These are phyloP conservation scores for Rhyacichthys aspro DNA, from an alignment of 2,797 vertebrate species.

Conservation along the genomic window DNA sequence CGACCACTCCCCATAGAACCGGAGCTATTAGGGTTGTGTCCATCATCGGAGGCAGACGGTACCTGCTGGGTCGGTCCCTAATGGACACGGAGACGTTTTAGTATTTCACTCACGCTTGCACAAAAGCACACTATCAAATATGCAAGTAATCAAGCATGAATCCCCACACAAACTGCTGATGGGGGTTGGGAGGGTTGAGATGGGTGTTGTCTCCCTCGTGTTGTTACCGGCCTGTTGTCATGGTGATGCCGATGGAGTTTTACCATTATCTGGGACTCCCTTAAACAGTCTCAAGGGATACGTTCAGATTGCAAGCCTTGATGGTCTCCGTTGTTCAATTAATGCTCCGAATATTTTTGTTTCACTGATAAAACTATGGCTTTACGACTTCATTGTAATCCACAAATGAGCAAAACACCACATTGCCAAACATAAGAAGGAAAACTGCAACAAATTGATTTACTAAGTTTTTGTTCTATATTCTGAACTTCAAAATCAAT, in stretches of 20 bases:
- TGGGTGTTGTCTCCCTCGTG: slow-evolving; percentile 76
- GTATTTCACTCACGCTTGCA: slow-evolving; percentile 34
- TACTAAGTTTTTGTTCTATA: too few species aligned
- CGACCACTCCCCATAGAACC: slow-evolving; percentile 58
- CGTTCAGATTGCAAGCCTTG: neutral
- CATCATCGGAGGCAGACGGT: slow-evolving; percentile 63
- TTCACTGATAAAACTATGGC: too few species aligned
- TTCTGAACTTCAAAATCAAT: too few species aligned
- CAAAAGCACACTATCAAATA: slow-evolving; percentile 60
- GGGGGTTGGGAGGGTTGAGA: slow-evolving; percentile 75
- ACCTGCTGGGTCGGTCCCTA: slow-evolving; percentile 66
- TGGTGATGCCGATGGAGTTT: slow-evolving; percentile 77
- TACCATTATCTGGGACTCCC: slow-evolving; percentile 63
- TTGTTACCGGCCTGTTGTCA: slow-evolving; percentile 79
- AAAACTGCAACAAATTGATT: too few species aligned
- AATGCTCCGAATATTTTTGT: neutral
- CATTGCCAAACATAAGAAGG: too few species aligned
- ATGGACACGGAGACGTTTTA: slow-evolving; percentile 46
- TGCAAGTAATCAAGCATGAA: slow-evolving; percentile 63
- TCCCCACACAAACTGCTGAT: slow-evolving; percentile 53
- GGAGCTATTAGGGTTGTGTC: slow-evolving; percentile 57
- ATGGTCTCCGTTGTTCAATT: neutral
- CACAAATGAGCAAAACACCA: too few species aligned
- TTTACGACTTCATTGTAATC: too few species aligned
- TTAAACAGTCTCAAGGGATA: neutral